A percentile compares a stretch with the other conserved stretches of the same genome.
These are phyloP conservation scores for Probaryconus sp. DNA, from an alignment of 1,140 invertebrate species.

Conservation along the genomic window DNA sequence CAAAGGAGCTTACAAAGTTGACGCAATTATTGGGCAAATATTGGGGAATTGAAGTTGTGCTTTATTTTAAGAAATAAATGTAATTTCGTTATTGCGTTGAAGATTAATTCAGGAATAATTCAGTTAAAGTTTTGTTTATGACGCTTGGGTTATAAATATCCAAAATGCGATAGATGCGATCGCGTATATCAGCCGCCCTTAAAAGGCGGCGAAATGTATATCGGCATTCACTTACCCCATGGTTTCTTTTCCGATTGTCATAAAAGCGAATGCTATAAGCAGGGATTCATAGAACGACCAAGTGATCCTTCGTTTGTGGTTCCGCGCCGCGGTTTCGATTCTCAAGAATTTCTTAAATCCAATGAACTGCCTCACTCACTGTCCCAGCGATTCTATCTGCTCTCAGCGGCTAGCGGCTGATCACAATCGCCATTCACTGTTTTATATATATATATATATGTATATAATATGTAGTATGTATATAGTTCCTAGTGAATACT, in stretches of 20 bases:
- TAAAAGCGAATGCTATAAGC: slow-evolving; percentile 69
- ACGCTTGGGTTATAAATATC: slow-evolving; percentile 49
- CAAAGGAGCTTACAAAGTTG: too few relatives aligned
- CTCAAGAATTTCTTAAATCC: slow-evolving; percentile 22
- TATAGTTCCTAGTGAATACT: too few relatives aligned
- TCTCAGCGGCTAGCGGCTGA: slow-evolving; percentile 70
- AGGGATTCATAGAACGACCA: slow-evolving; percentile 64
- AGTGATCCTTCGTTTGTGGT: slow-evolving; percentile 17
- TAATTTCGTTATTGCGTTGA: too few relatives aligned
- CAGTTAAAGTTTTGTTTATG: too few relatives aligned
- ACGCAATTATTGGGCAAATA: too few relatives aligned
- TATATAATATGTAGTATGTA: slow-evolving; percentile 26
- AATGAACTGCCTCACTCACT: slow-evolving; percentile 34
- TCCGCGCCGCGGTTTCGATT: slow-evolving; percentile 4
- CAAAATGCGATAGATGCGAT: slow-evolving; percentile 25
- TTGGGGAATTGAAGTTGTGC: too few relatives aligned
- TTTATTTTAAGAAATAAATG: too few relatives aligned
- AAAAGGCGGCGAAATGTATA: slow-evolving; percentile 63
- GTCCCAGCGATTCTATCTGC: slow-evolving; percentile 35
- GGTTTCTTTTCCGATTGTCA: slow-evolving; percentile 76
- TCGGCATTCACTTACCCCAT: slow-evolving; percentile 72
- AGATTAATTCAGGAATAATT: too few relatives aligned
- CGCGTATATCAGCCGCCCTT: slow-evolving; percentile 65
- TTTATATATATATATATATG: slow-evolving; percentile 56
- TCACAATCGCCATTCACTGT: slow-evolving; percentile 71